Conservation (phyloP, 2,113 vertebrate species). For the Syrmaticus mikado region DNA sequence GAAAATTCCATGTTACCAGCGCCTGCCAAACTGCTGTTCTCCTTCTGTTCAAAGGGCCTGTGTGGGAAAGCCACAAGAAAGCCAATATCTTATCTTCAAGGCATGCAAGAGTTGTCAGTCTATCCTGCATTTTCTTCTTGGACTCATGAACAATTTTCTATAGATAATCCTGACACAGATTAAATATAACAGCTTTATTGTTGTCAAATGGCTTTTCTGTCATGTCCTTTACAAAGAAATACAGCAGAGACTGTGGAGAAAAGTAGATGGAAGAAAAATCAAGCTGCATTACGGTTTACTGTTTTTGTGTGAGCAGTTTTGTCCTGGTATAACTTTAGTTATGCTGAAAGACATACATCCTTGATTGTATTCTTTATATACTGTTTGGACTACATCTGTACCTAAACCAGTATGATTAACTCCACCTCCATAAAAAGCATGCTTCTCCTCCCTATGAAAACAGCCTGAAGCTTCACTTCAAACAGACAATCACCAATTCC, state of each 20-base stretch:
- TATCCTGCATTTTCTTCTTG: background rate
- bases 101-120: background rate
- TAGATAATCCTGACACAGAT: background rate
- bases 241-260: background rate
- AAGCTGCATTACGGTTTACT: background rate
- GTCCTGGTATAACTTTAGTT: background rate
- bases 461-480: background rate
- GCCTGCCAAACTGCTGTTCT: background rate
- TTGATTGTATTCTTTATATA: background rate
- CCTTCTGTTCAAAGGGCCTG: rapidly evolving
- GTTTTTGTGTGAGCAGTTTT: background rate
- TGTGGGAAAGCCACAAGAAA: background rate
- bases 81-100: background rate
- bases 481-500: background rate
- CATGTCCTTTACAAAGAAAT: background rate
- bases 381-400: background rate
- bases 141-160: background rate
- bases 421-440: background rate
- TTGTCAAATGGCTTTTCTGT: background rate
- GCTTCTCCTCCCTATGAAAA: background rate
- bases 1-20: background rate
- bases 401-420: background rate
- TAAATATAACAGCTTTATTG: background rate
- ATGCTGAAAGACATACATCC: background rate
- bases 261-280: background rate